Percentiles rank a stretch among this genome's conserved stretches.
Conservation (phyloP, 2,113 vertebrate genomes). For the Nesoenas mayeri region DNA sequence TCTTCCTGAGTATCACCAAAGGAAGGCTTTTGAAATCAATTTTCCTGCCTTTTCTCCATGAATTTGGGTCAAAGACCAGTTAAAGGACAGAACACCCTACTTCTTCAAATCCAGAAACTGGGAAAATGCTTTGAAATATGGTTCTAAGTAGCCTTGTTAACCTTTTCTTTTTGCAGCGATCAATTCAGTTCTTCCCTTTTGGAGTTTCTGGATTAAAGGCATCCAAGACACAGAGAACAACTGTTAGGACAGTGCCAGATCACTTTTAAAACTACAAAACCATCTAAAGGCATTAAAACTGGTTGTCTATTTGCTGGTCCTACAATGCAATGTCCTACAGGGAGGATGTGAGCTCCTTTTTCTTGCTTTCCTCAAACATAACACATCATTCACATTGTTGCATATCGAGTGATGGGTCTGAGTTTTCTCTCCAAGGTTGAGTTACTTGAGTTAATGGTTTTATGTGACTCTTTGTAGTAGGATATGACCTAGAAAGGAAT, state of each 20-base stretch:
- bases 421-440: neutral
- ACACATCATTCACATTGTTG: neutral
- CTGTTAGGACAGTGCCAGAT: accelerated
- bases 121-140: neutral
- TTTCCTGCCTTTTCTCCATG: neutral
- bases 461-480: neutral
- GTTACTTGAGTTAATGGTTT: neutral
- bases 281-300: neutral
- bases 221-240: neutral
- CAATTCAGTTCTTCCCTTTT: neutral
- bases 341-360: neutral
- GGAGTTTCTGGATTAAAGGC: neutral
- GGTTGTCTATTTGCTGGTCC: neutral
- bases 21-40: neutral
- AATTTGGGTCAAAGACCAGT: neutral
- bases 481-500: neutral
- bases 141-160: neutral
- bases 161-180: neutral
- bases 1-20: neutral
- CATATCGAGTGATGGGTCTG: too few species aligned
- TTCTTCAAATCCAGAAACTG: neutral
- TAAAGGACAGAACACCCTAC: neutral
- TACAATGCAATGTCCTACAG: neutral
- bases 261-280: neutral
- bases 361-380: neutral